phyloP scores from a whole-genome alignment of 2,113 vertebrate species.

The Siniperca chuatsi region DNA sequence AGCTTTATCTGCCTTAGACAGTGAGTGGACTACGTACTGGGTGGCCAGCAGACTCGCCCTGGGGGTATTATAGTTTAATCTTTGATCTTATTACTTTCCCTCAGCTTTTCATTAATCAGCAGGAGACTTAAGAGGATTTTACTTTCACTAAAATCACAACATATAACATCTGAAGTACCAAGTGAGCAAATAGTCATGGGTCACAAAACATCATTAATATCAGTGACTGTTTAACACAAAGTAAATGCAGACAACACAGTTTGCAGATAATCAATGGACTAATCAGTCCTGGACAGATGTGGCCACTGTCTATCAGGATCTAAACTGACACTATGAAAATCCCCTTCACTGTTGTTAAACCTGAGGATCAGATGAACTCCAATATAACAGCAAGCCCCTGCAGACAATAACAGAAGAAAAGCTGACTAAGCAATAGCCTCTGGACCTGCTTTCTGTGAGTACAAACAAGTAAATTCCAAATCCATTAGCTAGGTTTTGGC shows the following conservation, averaged over 20 bases:
- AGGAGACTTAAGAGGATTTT: constrained; percentile 59
- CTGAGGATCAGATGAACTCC: no score
- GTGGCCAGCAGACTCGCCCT: constrained; percentile 5
- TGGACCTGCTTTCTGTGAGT: constrained; percentile 39
- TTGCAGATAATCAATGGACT: no score
- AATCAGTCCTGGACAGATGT: no score
- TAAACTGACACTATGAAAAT: no score
- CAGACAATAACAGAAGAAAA: constrained; percentile 50
- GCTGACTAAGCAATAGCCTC: constrained; percentile 66
- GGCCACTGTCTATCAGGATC: no score
- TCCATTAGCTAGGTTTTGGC: constrained; percentile 52
- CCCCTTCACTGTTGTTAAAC: no score
- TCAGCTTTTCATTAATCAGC: constrained; percentile 65
- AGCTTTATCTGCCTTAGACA: constrained; percentile 27
- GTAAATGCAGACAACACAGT: not conserved
- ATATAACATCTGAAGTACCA: constrained; percentile 18
- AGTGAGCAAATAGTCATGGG: not conserved
- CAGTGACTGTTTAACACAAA: no score
- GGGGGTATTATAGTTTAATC: constrained; percentile 61
- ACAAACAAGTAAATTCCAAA: constrained; percentile 65
- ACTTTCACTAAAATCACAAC: constrained; percentile 34
- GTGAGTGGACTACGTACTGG: constrained; percentile 38
- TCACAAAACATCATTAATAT: no score
- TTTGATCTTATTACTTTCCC: constrained; percentile 60
- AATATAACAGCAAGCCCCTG: not conserved